phyloP scores from a whole-genome alignment of 2,113 vertebrate genomes.

The Anas platyrhynchos region DNA sequence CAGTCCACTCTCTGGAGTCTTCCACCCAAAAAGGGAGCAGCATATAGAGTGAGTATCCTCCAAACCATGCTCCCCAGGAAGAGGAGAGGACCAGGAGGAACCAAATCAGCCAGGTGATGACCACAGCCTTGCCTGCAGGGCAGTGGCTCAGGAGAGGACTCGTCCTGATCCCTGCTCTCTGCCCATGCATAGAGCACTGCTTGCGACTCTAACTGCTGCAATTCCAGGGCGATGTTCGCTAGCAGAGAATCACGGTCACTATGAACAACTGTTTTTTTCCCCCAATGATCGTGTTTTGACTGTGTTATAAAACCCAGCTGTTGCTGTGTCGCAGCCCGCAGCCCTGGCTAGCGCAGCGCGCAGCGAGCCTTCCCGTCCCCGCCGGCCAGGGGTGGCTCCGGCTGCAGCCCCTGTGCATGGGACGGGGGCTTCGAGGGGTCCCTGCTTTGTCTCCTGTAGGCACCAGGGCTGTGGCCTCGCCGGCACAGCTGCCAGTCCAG shows the following conservation, averaged over 20 bases:
- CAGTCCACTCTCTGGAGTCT: background rate
- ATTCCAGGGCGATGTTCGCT: background rate
- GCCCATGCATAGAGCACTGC: background rate
- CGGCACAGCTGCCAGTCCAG: background rate
- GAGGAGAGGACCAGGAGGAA: background rate
- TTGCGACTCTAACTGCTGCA: background rate
- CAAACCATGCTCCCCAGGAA: background rate
- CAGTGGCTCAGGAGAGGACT: background rate
- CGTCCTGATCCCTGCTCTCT: background rate
- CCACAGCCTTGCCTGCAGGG: rapidly evolving
- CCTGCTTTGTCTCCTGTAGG: rapidly evolving
- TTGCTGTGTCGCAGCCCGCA: background rate
- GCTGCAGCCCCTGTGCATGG: background rate
- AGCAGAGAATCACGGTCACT: background rate
- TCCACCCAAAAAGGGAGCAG: background rate
- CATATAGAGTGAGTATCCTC: background rate
- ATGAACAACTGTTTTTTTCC: background rate
- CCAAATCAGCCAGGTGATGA: background rate
- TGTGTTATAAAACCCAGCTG: background rate
- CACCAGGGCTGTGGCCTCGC: background rate
- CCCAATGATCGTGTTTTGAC: background rate
- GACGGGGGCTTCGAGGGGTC: background rate
- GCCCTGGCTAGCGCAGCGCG: background rate
- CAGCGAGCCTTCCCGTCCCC: background rate
- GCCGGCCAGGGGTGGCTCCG: rapidly evolving